phyloP scores from a whole-genome alignment of 2,113 vertebrate genomes.

The Nematolebias whitei region DNA sequence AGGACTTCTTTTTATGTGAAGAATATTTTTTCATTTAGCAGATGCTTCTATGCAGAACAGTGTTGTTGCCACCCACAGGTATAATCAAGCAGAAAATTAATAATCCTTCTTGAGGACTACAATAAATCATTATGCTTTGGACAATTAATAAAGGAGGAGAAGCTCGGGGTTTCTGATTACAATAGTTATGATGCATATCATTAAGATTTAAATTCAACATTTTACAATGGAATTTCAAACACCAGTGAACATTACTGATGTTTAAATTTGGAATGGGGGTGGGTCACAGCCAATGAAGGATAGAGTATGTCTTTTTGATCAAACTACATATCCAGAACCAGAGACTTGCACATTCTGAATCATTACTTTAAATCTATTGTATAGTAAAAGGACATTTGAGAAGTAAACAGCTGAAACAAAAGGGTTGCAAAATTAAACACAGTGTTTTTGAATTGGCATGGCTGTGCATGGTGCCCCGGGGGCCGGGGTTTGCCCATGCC shows the following conservation, averaged over 20 bases:
- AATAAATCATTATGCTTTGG: slow-evolving; percentile 95
- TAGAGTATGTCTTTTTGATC: slow-evolving; percentile 36
- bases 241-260: slow-evolving; percentile 72
- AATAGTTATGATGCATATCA: slow-evolving; percentile 86
- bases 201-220: slow-evolving; percentile 83
- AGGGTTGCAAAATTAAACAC: too few species aligned
- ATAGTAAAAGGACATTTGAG: not conserved
- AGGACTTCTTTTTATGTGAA: slow-evolving; percentile 87
- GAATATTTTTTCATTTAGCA: slow-evolving; percentile 83
- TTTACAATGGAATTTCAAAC: slow-evolving; percentile 70
- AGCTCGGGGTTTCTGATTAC: slow-evolving; percentile 89
- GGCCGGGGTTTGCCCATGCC: too few species aligned
- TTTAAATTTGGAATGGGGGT: slow-evolving; percentile 59
- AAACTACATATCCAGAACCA: slow-evolving; percentile 36
- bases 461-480: too few species aligned
- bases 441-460: too few species aligned
- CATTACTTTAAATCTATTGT: slow-evolving; percentile 19
- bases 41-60: slow-evolving; percentile 82
- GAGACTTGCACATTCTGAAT: slow-evolving; percentile 21
- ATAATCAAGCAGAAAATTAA: slow-evolving; percentile 98
- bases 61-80: slow-evolving; percentile 90
- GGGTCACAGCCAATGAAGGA: slow-evolving; percentile 36
- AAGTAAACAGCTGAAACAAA: too few species aligned
- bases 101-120: slow-evolving; percentile 90
- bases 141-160: slow-evolving; percentile 93